A percentile compares a stretch with the other conserved stretches of the same genome.
Evolutionary conservation across 2,113 vertebrate genomes (phyloP).

Genomic region (Ploceus nigricollis): DNA sequence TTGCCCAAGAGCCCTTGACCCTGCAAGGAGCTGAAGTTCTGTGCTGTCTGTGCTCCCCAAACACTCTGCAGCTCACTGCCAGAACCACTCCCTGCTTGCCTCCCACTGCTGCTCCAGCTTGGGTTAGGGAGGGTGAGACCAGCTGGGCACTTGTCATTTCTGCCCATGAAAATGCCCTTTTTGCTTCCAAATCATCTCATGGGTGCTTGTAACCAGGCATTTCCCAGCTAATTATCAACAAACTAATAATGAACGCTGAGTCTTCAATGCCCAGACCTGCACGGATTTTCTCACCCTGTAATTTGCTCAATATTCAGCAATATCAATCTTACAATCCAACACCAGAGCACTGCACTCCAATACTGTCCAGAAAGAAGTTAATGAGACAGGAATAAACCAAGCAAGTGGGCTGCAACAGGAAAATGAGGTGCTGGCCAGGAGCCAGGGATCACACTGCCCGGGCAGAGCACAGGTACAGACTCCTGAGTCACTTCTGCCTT

Average conservation of each 20-base stretch:
- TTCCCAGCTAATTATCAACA: background rate
- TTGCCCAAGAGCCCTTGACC: background rate
- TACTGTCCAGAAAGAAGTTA: background rate
- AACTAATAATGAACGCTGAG: background rate
- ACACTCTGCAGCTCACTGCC: background rate
- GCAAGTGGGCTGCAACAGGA: background rate
- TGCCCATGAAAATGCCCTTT: background rate
- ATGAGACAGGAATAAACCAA: background rate
- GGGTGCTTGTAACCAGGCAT: background rate
- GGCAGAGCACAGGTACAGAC: fast-evolving
- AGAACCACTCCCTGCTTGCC: background rate
- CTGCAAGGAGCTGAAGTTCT: background rate
- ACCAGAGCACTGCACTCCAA: background rate
- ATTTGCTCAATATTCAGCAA: background rate
- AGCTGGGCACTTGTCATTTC: background rate
- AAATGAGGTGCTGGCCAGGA: background rate
- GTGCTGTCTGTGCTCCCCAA: background rate
- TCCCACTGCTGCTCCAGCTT: background rate
- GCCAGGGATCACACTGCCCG: fast-evolving
- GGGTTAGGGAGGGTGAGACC: background rate
- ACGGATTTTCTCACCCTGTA: background rate
- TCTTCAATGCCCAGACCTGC: background rate
- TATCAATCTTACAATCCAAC: background rate
- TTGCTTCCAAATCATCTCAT: background rate
- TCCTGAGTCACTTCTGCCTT: background rate